These are phyloP conservation scores for Diadegma fenestrale DNA, from an alignment of 2,888 invertebrate species.

Conservation along the genomic window DNA sequence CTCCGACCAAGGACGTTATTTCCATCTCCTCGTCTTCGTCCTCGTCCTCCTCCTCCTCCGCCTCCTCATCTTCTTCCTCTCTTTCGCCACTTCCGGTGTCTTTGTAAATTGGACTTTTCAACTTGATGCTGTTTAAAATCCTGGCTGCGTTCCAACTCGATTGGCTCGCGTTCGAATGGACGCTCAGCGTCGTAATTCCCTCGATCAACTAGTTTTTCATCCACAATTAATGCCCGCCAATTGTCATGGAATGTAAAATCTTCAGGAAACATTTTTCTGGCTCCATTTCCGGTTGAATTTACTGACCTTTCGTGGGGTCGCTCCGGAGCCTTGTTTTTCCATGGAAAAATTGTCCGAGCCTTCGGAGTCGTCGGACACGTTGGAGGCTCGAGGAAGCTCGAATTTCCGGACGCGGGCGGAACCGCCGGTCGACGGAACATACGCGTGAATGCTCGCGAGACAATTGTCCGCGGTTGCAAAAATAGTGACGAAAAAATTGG, in stretches of 20 bases:
- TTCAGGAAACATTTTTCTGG: not conserved
- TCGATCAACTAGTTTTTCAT: conserved; percentile 30
- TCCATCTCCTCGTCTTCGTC: conserved; percentile 45
- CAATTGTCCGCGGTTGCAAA: conserved; percentile 80
- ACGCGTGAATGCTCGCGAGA: conserved; percentile 79
- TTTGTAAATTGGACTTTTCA: not conserved
- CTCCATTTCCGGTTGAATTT: not conserved
- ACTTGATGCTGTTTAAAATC: conserved; percentile 45
- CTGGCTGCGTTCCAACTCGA: conserved; percentile 57
- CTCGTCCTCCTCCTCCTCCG: conserved; percentile 30
- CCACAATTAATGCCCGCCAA: not conserved
- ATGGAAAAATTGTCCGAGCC: conserved; percentile 42
- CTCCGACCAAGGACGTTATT: conserved; percentile 24
- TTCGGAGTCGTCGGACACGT: conserved; percentile 42
- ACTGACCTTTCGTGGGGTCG: conserved; percentile 37
- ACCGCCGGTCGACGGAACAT: conserved; percentile 54
- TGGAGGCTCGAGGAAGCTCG: conserved; percentile 27
- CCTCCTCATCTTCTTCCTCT: not conserved
- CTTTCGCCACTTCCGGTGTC: not conserved
- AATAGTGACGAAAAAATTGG: conserved; percentile 66
- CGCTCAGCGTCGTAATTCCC: conserved; percentile 23
- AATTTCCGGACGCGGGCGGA: conserved; percentile 1
- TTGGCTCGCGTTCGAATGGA: conserved; percentile 59
- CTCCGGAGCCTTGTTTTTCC: conserved; percentile 45
- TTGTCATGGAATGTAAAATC: not conserved